phyloP scores from a whole-genome alignment of 2,113 vertebrate genomes.

The Pyrgilauda ruficollis region DNA sequence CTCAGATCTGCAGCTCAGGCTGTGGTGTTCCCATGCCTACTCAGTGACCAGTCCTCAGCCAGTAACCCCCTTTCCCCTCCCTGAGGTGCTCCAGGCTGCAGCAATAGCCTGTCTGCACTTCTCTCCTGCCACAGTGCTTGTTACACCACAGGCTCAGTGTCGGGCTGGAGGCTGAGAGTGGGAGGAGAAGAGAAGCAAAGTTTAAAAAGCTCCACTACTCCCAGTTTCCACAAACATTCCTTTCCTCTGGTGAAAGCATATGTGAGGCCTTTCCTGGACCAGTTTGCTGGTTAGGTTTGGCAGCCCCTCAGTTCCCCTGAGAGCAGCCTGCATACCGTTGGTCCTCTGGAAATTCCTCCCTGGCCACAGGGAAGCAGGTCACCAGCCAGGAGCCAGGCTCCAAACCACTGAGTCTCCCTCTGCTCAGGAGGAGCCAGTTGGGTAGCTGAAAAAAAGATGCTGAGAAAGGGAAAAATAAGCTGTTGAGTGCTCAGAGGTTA shows the following conservation, averaged over 20 bases:
- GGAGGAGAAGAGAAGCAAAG: background rate
- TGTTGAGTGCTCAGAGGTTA: background rate
- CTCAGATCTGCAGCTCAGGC: background rate
- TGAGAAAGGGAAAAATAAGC: background rate
- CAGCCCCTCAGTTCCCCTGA: background rate
- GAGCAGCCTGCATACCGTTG: background rate
- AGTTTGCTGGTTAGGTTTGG: background rate
- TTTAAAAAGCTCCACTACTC: background rate
- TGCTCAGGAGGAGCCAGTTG: background rate
- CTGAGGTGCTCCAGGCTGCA: background rate
- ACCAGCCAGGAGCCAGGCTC: background rate
- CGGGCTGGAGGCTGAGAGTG: background rate
- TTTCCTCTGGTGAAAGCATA: conserved; percentile 23
- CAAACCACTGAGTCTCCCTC: background rate
- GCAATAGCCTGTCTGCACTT: background rate
- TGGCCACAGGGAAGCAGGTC: conserved; percentile 29
- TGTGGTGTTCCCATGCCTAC: background rate
- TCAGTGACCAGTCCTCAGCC: background rate
- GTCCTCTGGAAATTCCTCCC: conserved; percentile 39
- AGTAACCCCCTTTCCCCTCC: background rate
- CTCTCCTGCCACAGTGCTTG: rapidly evolving
- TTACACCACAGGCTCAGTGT: background rate
- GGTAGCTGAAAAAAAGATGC: background rate
- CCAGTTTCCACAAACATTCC: conserved; percentile 41
- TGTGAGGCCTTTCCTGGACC: conserved; percentile 26